Evolutionary conservation across 2,888 invertebrate genomes (phyloP).

Genomic region (Ennomos quercinarius): DNA sequence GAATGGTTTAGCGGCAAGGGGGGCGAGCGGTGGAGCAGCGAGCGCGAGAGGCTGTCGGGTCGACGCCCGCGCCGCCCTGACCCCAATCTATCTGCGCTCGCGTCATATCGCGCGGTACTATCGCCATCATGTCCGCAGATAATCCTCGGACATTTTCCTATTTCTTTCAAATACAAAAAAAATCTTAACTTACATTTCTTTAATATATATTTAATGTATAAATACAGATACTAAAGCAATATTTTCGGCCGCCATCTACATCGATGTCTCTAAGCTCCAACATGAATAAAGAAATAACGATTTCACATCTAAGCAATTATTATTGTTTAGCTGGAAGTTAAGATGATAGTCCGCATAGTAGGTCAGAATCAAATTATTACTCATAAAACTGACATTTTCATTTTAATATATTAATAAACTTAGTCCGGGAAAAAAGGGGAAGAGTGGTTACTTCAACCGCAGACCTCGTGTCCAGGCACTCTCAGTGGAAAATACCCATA

Average conservation of each 20-base stretch:
- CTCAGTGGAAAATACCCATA: constrained; percentile 80
- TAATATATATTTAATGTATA: no score
- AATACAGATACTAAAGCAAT: no score
- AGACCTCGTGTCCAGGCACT: constrained; percentile 76
- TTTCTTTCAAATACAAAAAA: not conserved
- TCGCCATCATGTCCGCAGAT: constrained; percentile 19
- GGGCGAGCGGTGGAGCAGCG: constrained; percentile 48
- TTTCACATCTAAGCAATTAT: not conserved
- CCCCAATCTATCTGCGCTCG: constrained; percentile 80
- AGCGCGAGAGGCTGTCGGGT: constrained; percentile 65
- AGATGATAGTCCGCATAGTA: no score
- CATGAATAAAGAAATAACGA: not conserved
- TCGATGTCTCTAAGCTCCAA: no score
- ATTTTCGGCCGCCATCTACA: no score
- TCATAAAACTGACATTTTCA: no score
- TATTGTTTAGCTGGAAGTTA: no score
- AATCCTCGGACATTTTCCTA: constrained; percentile 16
- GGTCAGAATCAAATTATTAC: no score
- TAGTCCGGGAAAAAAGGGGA: constrained; percentile 3
- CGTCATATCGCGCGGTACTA: constrained; percentile 78
- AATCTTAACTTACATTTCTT: no score
- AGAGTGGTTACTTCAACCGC: constrained; percentile 14
- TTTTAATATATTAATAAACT: no score
- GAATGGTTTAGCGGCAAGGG: constrained; percentile 40
- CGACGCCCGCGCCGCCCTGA: constrained; percentile 84